Percentiles rank a stretch among this genome's conserved stretches.
Evolutionary conservation across 2,888 invertebrate species (phyloP).

Genomic region (Oscheius sp.): DNA sequence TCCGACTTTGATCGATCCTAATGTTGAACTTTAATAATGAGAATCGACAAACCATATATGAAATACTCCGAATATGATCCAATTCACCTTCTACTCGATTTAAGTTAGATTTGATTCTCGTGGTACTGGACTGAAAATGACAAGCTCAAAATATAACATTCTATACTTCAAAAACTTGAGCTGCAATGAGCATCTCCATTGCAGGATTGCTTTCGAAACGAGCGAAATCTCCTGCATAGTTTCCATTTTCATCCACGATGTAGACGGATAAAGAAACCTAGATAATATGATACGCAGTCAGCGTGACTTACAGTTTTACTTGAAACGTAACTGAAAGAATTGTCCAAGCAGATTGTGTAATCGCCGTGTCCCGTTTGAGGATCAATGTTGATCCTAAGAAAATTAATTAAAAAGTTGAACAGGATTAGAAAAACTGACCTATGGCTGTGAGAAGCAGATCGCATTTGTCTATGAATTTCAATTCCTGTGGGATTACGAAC

Average conservation of each 20-base stretch:
- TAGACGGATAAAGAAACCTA: conserved; percentile 31
- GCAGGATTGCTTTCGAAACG: conserved; percentile 16
- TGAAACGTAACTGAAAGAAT: conserved; percentile 32
- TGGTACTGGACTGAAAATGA: conserved; percentile 20
- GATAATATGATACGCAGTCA: background rate
- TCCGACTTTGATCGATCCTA: conserved; percentile 36
- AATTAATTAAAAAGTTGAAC: background rate
- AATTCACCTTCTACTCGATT: conserved; percentile 26
- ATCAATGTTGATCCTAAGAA: conserved; percentile 24
- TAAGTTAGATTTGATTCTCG: conserved; percentile 26
- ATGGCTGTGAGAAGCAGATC: conserved; percentile 21
- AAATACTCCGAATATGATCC: conserved; percentile 15
- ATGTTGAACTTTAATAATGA: background rate
- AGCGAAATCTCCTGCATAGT: conserved; percentile 28
- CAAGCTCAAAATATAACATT: background rate
- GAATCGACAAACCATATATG: background rate
- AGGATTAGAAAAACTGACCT: no score
- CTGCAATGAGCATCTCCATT: conserved; percentile 8
- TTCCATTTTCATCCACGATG: conserved; percentile 25
- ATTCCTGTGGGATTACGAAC: conserved; percentile 18
- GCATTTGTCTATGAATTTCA: background rate
- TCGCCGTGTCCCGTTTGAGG: conserved; percentile 21
- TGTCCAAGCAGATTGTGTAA: conserved; percentile 35
- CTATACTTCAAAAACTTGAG: conserved; percentile 26
- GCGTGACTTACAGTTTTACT: conserved; percentile 31